Conservation (phyloP, 1,140 invertebrate species). For the Phenacoccus solenopsis region DNA sequence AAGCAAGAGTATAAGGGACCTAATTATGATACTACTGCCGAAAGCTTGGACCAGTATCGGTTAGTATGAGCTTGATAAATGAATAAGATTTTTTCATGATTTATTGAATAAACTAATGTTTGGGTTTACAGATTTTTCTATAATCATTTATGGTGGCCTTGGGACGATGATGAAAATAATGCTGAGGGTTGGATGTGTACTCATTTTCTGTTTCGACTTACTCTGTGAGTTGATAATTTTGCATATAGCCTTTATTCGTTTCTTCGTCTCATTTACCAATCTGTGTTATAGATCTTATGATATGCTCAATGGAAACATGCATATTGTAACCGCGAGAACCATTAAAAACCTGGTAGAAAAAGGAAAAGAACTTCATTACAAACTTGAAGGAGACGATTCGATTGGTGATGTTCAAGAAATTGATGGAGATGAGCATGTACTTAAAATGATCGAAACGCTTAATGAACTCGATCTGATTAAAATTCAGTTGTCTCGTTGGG, state of each 20-base stretch:
- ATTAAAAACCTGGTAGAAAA: background rate
- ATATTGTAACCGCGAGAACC: background rate
- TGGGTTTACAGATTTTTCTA: background rate
- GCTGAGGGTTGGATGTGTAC: background rate
- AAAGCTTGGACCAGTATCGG: background rate
- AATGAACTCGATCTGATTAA: background rate
- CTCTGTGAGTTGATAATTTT: background rate
- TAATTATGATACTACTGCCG: background rate
- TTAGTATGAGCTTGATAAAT: background rate
- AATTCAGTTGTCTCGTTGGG: background rate
- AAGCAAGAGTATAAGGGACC: background rate
- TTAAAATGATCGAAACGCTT: background rate
- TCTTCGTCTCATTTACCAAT: background rate
- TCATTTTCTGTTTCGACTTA: background rate
- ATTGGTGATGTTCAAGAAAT: background rate
- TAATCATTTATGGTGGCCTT: conserved; percentile 3
- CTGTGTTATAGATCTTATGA: background rate
- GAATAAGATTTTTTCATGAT: background rate
- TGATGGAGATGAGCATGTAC: background rate
- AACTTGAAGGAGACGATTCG: background rate
- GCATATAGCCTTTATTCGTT: background rate
- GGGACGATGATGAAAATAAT: background rate
- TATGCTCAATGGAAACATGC: background rate
- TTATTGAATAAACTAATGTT: background rate
- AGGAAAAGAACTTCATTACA: background rate